Evolutionary conservation across 2,797 vertebrate genomes (phyloP).

Genomic region (Platyrinchus mystaceus): DNA sequence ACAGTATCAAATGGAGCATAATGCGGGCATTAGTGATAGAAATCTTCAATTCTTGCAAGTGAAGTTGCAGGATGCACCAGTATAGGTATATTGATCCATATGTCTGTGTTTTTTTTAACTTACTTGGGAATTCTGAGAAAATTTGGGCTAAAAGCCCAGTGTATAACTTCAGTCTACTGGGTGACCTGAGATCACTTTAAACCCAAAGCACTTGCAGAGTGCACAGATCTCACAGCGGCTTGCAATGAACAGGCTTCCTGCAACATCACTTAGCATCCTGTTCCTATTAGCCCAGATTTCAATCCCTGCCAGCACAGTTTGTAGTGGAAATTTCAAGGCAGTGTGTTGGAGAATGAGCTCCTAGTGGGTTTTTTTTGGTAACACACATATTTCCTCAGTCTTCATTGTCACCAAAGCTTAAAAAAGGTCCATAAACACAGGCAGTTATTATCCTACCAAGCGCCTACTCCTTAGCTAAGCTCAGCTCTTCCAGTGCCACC

Average conservation of each 20-base stretch:
- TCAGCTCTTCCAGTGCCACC: neutral
- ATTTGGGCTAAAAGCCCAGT: neutral
- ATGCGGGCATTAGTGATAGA: neutral
- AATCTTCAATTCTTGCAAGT: neutral
- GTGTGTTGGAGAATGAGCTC: neutral
- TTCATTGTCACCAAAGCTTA: neutral
- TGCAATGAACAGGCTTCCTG: neutral
- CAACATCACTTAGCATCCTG: neutral
- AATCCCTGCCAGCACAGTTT: neutral
- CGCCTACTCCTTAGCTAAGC: neutral
- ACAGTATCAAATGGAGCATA: neutral
- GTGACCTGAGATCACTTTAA: neutral
- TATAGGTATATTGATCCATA: neutral
- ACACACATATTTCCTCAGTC: neutral
- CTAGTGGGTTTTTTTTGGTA: neutral
- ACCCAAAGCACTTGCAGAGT: neutral
- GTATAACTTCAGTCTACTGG: neutral
- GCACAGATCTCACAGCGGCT: neutral
- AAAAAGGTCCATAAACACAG: neutral
- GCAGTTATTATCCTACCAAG: neutral
- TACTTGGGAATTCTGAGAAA: neutral
- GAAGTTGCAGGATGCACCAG: neutral
- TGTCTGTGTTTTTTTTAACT: accelerated
- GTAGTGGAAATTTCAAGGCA: neutral
- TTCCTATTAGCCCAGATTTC: neutral